Evolutionary conservation across 2,888 invertebrate genomes (phyloP).

Genomic region (Apocheima hispidaria): DNA sequence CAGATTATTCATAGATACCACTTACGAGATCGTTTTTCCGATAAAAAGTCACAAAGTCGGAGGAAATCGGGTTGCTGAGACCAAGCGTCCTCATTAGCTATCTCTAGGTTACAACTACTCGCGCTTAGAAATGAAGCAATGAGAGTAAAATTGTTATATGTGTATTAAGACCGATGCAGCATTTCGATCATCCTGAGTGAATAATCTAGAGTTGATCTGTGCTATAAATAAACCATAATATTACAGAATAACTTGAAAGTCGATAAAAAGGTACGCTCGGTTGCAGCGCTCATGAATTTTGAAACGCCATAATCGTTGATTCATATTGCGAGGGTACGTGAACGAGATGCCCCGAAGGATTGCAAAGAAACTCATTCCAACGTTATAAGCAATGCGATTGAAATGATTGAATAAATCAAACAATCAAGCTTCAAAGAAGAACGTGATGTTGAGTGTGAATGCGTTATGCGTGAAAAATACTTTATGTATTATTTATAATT

Average conservation of each 20-base stretch:
- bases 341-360: conserved; percentile 28
- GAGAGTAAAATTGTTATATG: too few species aligned
- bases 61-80: too few species aligned
- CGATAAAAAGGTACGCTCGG: conserved; percentile 29
- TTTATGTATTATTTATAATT: too few species aligned
- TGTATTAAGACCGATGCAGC: too few species aligned
- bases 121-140: too few species aligned
- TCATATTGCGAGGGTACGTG: conserved; percentile 32
- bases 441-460: neutral
- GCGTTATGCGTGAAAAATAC: neutral
- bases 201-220: too few species aligned
- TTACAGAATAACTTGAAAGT: conserved; percentile 21
- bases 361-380: conserved; percentile 26
- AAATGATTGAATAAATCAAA: conserved; percentile 28
- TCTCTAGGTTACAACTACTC: too few species aligned
- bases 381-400: conserved; percentile 22
- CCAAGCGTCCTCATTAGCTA: too few species aligned
- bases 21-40: too few species aligned
- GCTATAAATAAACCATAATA: conserved; percentile 10
- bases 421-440: conserved; percentile 13
- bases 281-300: conserved; percentile 33
- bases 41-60: too few species aligned
- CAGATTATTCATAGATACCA: too few species aligned
- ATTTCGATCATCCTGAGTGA: too few species aligned
- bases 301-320: conserved; percentile 33